phyloP scores from a whole-genome alignment of 2,113 vertebrate species.

The Cottus gobio region DNA sequence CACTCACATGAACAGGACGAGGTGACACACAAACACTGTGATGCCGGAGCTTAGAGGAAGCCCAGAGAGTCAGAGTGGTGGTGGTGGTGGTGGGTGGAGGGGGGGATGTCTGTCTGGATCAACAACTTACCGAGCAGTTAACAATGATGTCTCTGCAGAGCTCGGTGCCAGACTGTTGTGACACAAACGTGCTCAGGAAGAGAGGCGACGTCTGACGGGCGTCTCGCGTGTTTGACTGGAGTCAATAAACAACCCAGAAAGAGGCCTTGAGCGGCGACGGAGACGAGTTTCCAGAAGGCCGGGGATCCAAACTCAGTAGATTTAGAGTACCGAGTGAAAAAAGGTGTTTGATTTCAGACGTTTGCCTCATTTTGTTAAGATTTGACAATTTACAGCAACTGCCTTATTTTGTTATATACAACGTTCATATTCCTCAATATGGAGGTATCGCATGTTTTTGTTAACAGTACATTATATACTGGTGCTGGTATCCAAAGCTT shows the following conservation, averaged over 20 bases:
- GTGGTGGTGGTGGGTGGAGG: not conserved
- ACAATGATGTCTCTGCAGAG: not conserved
- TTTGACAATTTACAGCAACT: not conserved
- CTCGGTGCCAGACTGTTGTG: conserved; percentile 1
- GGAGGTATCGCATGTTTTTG: not conserved
- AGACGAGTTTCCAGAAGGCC: not conserved
- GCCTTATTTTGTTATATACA: not conserved
- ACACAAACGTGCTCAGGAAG: not conserved
- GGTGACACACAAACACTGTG: not conserved
- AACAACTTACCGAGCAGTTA: not conserved
- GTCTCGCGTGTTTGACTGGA: not conserved
- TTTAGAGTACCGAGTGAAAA: not conserved
- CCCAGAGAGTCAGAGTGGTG: not conserved
- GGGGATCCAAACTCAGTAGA: not conserved
- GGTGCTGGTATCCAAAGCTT: not conserved
- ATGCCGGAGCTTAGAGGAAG: not conserved
- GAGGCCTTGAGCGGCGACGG: not conserved
- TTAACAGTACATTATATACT: not conserved
- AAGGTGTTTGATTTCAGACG: not conserved
- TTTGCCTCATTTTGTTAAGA: not conserved
- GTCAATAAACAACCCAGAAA: not conserved
- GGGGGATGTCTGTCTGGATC: conserved; percentile 22
- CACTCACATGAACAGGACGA: not conserved
- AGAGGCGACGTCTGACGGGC: not conserved
- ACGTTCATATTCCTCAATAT: not conserved